phyloP scores from a whole-genome alignment of 2,888 invertebrate species.

The Drosophila paranaensis region DNA sequence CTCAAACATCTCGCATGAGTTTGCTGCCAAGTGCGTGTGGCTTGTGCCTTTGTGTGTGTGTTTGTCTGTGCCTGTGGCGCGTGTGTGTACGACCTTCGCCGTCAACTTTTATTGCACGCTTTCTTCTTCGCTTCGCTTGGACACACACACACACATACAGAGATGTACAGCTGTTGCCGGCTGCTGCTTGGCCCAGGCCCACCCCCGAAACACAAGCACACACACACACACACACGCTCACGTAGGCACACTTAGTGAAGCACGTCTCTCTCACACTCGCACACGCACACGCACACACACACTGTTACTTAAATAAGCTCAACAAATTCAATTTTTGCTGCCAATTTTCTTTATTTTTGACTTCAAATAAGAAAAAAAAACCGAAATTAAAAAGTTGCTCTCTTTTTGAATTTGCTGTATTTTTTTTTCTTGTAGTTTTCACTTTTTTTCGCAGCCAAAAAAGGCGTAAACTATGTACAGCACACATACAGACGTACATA shows the following conservation, averaged over 20 bases:
- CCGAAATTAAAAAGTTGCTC: conserved; percentile 47
- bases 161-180: conserved; percentile 47
- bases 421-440: conserved; percentile 55
- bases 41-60: conserved; percentile 1
- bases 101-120: conserved; percentile 72
- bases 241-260: conserved; percentile 8
- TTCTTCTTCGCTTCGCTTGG: conserved; percentile 78
- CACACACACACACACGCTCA: neutral
- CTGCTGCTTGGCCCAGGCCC: conserved; percentile 32
- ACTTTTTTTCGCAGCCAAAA: conserved; percentile 66
- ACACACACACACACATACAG: conserved; percentile 53
- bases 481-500: conserved; percentile 3
- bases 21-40: conserved; percentile 32
- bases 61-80: conserved; percentile 10
- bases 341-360: conserved; percentile 63
- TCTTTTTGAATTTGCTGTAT: conserved; percentile 37
- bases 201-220: conserved; percentile 26
- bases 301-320: conserved; percentile 23
- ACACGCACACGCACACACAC: neutral
- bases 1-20: conserved; percentile 29
- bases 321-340: conserved; percentile 51
- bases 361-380: conserved; percentile 28
- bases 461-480: conserved; percentile 20
- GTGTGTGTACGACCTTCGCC: conserved; percentile 67
- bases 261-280: conserved; percentile 14